Conservation (phyloP, 2,888 invertebrate species). For the Meiosimyza platycephala region DNA sequence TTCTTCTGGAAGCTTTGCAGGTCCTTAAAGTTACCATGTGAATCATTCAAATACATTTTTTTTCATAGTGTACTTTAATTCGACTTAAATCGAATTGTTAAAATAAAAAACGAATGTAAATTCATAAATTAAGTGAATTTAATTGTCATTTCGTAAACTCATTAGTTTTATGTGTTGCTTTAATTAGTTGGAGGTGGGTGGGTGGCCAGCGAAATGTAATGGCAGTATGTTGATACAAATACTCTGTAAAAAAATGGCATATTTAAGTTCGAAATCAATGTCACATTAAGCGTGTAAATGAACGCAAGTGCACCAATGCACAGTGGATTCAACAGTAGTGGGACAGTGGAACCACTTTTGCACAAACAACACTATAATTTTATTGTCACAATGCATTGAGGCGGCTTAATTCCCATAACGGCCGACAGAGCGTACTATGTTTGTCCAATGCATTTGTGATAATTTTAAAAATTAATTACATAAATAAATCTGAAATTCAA, state of each 20-base stretch:
- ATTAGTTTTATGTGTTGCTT: constrained; percentile 19
- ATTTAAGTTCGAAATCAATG: too few relatives aligned
- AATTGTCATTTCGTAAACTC: constrained; percentile 23
- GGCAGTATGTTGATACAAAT: too few relatives aligned
- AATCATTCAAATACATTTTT: too few relatives aligned
- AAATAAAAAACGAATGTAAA: not conserved
- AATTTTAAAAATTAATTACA: constrained; percentile 66
- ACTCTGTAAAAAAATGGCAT: too few relatives aligned
- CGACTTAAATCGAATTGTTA: not conserved
- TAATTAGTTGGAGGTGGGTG: not conserved
- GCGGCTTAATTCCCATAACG: constrained; percentile 58
- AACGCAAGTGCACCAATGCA: constrained; percentile 5
- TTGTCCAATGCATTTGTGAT: constrained; percentile 58
- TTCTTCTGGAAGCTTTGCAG: too few relatives aligned
- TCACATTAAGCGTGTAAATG: not conserved
- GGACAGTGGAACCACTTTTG: not conserved
- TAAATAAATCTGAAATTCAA: constrained; percentile 59
- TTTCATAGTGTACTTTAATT: too few relatives aligned
- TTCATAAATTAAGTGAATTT: constrained; percentile 7
- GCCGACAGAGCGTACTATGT: constrained; percentile 50
- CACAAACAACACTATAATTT: constrained; percentile 48
- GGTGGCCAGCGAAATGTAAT: too few relatives aligned
- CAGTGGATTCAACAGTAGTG: not conserved
- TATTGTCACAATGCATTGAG: constrained; percentile 58
- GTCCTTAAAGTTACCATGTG: too few relatives aligned